phyloP scores from a whole-genome alignment of 2,888 invertebrate genomes.

The Sarcophaga variegata region DNA sequence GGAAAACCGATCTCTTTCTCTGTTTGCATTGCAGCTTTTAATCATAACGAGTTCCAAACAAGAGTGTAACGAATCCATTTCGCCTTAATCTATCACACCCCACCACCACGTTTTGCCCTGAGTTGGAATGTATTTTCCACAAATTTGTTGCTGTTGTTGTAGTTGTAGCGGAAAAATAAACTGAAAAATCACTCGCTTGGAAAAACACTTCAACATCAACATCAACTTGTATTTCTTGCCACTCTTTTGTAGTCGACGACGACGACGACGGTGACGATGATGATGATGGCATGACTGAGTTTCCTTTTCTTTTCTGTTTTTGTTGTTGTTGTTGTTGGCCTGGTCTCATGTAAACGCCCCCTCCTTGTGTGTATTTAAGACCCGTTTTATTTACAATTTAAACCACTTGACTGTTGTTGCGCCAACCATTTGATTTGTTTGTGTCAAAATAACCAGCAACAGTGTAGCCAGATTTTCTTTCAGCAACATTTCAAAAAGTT shows the following conservation, averaged over 20 bases:
- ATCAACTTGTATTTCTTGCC: constrained; percentile 32
- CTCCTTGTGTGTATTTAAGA: constrained; percentile 33
- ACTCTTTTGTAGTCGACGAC: constrained; percentile 17
- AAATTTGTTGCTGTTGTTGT: neutral
- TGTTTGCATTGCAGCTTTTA: no score
- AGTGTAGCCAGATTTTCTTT: constrained; percentile 6
- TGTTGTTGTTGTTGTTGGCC: neutral
- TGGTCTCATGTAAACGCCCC: constrained; percentile 38
- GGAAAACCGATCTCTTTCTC: no score
- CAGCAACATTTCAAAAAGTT: neutral
- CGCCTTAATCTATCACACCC: constrained; percentile 24
- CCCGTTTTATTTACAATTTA: constrained; percentile 10
- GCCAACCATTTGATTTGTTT: constrained; percentile 1
- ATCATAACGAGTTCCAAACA: constrained; percentile 51
- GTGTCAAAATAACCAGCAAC: constrained; percentile 10
- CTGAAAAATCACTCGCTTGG: constrained; percentile 51
- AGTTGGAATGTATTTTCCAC: neutral
- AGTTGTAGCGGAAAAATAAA: constrained; percentile 16
- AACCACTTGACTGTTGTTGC: constrained; percentile 3
- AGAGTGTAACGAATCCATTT: constrained; percentile 66
- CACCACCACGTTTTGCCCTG: neutral
- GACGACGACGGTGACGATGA: no score
- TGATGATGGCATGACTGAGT: constrained; percentile 33
- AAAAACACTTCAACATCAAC: constrained; percentile 33
- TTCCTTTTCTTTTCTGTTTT: constrained; percentile 6